Conservation (phyloP, 2,888 invertebrate genomes). For the Brachynemurus nebulosus region DNA sequence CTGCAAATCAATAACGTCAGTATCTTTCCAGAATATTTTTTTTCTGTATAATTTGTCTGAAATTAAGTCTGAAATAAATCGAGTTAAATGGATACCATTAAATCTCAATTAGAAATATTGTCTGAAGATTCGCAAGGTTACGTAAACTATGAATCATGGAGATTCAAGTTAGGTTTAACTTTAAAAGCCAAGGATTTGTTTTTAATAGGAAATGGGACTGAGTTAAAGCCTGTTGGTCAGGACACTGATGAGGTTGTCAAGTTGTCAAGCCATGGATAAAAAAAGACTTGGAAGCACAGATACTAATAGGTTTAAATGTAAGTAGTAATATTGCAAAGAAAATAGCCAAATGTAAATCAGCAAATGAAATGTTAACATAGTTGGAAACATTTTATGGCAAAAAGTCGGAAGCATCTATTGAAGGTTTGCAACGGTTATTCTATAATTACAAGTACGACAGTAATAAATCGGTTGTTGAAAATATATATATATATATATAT, state of each 20-base stretch:
- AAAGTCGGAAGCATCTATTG: conserved; percentile 17
- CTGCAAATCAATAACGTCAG: no score
- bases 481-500: no score
- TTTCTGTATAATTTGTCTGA: no score
- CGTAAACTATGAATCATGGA: conserved; percentile 19
- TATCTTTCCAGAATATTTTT: no score
- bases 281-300: conserved; percentile 20
- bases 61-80: no score
- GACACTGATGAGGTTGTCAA: conserved; percentile 10
- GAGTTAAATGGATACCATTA: conserved; percentile 19
- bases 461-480: conserved; percentile 12
- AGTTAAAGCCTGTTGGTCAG: conserved; percentile 14
- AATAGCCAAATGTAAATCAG: conserved; percentile 18
- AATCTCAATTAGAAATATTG: conserved; percentile 17
- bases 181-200: conserved; percentile 18
- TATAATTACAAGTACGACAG: conserved; percentile 17
- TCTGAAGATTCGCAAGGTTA: conserved; percentile 16
- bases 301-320: conserved; percentile 19
- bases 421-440: conserved; percentile 18
- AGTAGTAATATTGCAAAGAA: conserved; percentile 18
- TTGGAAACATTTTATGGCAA: conserved; percentile 17
- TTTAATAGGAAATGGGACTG: conserved; percentile 15
- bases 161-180: conserved; percentile 19
- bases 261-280: conserved; percentile 16
- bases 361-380: conserved; percentile 17